Base-by-base conservation (phyloP, 2,888 invertebrate species). In the Lacanobia wlatinum region DNA sequence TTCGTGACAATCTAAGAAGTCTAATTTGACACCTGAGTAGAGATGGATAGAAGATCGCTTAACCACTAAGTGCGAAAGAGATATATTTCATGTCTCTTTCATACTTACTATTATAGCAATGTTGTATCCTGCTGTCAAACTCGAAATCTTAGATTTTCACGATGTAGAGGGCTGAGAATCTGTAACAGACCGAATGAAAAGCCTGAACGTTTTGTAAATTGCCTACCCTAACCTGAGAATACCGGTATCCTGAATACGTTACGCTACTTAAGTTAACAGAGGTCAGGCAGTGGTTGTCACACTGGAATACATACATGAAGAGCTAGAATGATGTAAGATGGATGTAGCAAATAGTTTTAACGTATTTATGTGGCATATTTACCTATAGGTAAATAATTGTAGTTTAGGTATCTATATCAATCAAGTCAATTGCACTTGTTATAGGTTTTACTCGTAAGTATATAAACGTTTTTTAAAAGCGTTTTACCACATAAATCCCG, bases 401-500 rank as follows among this genome's bases (percentile, higher is more conserved):
- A n/a, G 10, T 59, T 58, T 50, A 65, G 40, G 23, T 66, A 59
- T 16, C 40, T 61, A 70, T 18, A 46, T 5, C 7, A 64, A 67
- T 65, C 34, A 58, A 52, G 40, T 61, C 28, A 64, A 60, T 71
- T 69, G 12, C 4, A 38, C 21, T 56, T 16, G 12, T 21, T 53
- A 18, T 60, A 61, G 18, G 18, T 10, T 50, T 63, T 60, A 28
- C 48, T 53, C 62, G n/a, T 16, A 8, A 34, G n/a, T 53, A 62
- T 10, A 48, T 52, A 53, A 58, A 46, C 2, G 16, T 21, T 50
- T 56, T 53, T 61, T 48, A 48, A 73, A 69, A 71, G 43, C 56
- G 62, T 52, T 69, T 50, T 48, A 65, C 46, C 28, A 40, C 58
- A 53, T 65, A 60, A 67, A 64, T 72, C 55, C 59, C 58, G 16